Evolutionary conservation across 2,888 invertebrate species (phyloP).

Genomic region (Formica aserva): DNA sequence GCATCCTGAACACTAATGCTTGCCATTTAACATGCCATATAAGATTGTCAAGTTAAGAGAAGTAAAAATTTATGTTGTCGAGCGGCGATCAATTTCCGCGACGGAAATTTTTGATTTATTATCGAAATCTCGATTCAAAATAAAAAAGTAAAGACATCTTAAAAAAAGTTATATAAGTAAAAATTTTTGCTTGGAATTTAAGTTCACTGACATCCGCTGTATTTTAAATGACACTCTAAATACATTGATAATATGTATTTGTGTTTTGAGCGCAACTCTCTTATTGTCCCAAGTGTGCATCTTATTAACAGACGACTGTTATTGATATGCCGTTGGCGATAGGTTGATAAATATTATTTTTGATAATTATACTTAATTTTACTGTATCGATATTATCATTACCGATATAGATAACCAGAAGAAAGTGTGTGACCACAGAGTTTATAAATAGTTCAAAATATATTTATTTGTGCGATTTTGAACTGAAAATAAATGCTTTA

Average conservation of each 20-base stretch:
- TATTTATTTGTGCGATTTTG: not conserved
- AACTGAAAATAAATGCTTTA: not conserved
- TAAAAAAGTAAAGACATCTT: not conserved
- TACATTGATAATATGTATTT: not conserved
- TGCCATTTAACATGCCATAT: slow-evolving; percentile 63
- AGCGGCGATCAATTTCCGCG: slow-evolving; percentile 37
- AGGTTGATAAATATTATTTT: not conserved
- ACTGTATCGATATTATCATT: not conserved
- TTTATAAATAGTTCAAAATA: not conserved
- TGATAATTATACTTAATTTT: not conserved
- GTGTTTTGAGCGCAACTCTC: not conserved
- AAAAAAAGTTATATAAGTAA: not conserved
- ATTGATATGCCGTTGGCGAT: not conserved
- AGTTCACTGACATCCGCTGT: not conserved
- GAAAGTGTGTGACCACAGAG: not conserved
- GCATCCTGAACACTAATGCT: slow-evolving; percentile 55
- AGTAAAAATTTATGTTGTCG: not conserved
- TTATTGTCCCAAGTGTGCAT: not conserved
- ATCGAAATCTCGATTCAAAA: not conserved
- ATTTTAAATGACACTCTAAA: not conserved
- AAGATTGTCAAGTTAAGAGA: not conserved
- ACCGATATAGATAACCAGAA: not conserved
- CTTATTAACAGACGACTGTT: not conserved
- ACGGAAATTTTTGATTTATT: not conserved
- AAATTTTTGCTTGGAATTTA: not conserved